Base-by-base conservation (phyloP, 2,113 vertebrate genomes). In the Pogonocichla stellata region DNA sequence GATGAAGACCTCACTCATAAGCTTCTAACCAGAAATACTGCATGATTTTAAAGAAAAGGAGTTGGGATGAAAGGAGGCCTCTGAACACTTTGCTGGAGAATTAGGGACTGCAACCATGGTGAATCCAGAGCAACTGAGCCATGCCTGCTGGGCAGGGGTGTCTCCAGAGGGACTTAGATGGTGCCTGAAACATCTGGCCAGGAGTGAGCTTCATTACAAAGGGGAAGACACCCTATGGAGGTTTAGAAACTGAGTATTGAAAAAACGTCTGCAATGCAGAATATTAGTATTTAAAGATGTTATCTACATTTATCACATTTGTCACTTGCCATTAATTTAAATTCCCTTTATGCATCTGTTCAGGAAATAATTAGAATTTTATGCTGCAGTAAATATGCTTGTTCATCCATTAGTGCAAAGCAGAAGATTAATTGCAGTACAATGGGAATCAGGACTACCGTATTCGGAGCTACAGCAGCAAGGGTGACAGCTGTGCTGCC, bases 311-410 rank as follows among this genome's bases (percentile, higher is more conserved):
- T 96, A 97, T 98, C 97, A 97, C 75, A 86, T 95, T 97, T 97
- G 97, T 98, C 98, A 97, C 86, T 98, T 98, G 92, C 90, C 80
- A 97, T 98, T 97, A 98, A 98, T 98, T 98, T 97, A 96, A 95
- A 97, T 98, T 96, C 83, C 85, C 72, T 97, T 96, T 97, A 97
- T 95, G 89, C 97, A 97, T 98, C 93, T 97, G 94, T 96, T 98
- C 96, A 97, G 97, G 97, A 98, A 98, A 98, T 98, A 98, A 98
- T 98, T 97, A 97, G 94, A 92, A 97, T 98, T 98, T 98, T 98
- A 98, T 97, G 97, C 97, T 95, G 97, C 93, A 87, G 97, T 98
- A 98, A 98, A 98, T 98, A 98, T 95, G 96, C 95, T 97, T 98
- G 97, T 98, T 98, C 97, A 98, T 97, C 97, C 97, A 97, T 97